These are phyloP conservation scores for Poeciliopsis prolifica DNA, from an alignment of 2,113 vertebrate species.

Conservation along the genomic window DNA sequence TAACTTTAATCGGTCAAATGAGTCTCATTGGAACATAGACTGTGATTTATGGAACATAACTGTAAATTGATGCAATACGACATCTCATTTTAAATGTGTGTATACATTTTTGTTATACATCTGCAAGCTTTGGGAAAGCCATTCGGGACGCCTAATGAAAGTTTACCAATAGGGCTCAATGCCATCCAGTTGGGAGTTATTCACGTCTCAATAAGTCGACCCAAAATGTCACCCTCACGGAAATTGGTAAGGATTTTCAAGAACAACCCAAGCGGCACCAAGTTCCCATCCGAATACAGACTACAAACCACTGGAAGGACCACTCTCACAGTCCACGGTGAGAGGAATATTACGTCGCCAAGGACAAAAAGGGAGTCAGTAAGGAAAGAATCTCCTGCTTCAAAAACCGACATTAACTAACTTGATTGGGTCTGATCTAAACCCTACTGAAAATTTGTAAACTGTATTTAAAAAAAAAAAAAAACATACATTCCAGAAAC, in stretches of 20 bases:
- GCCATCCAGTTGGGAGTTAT: no score
- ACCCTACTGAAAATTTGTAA: neutral
- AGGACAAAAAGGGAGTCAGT: neutral
- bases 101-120: no score
- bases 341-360: neutral
- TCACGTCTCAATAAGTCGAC: no score
- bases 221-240: neutral
- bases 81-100: no score
- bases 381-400: neutral
- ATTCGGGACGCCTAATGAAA: no score
- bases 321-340: neutral
- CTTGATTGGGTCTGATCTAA: neutral
- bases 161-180: no score
- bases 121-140: no score
- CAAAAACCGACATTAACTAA: neutral
- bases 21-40: no score
- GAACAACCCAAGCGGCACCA: neutral
- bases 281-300: neutral
- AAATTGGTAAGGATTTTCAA: neutral
- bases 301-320: neutral
- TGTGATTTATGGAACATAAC: no score
- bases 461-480: neutral
- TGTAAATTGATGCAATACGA: no score
- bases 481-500: neutral
- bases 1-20: no score